phyloP scores from a whole-genome alignment of 2,888 invertebrate species.

The Ypsolopha sequella region DNA sequence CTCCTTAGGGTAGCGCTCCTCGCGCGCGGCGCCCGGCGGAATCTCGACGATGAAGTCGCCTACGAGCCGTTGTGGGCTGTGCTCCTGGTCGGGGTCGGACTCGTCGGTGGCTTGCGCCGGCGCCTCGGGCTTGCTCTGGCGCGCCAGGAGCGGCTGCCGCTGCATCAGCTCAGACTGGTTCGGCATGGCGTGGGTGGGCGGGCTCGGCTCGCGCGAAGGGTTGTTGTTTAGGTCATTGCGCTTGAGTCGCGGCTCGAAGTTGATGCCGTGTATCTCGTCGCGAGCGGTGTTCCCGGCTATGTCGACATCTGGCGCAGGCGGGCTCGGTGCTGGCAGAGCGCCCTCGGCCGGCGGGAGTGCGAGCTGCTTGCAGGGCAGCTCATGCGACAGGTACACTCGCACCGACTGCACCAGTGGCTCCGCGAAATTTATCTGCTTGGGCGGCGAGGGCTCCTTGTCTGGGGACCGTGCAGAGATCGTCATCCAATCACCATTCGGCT shows the following conservation, averaged over 20 bases:
- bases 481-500: constrained; percentile 66
- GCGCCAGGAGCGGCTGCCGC: constrained; percentile 61
- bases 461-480: constrained; percentile 59
- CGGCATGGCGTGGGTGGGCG: constrained; percentile 40
- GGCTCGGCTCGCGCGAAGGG: constrained; percentile 32
- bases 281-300: constrained; percentile 49
- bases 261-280: constrained; percentile 59
- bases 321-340: constrained; percentile 18
- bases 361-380: constrained; percentile 48
- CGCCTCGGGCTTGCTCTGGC: constrained; percentile 45
- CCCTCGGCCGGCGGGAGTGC: constrained; percentile 31
- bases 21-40: constrained; percentile 75
- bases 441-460: constrained; percentile 50
- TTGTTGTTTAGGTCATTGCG: constrained; percentile 69
- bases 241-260: constrained; percentile 53
- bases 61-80: constrained; percentile 32
- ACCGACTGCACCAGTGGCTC: constrained; percentile 64
- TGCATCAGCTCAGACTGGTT: constrained; percentile 64
- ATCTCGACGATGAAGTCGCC: constrained; percentile 60
- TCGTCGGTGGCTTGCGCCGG: constrained; percentile 54
- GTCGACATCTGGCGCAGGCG: constrained; percentile 44
- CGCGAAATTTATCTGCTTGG: constrained; percentile 48
- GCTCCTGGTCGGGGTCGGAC: constrained; percentile 61
- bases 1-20: constrained; percentile 87
- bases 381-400: constrained; percentile 56